phyloP scores from a whole-genome alignment of 2,888 invertebrate species.

The Acrobasis consociella region DNA sequence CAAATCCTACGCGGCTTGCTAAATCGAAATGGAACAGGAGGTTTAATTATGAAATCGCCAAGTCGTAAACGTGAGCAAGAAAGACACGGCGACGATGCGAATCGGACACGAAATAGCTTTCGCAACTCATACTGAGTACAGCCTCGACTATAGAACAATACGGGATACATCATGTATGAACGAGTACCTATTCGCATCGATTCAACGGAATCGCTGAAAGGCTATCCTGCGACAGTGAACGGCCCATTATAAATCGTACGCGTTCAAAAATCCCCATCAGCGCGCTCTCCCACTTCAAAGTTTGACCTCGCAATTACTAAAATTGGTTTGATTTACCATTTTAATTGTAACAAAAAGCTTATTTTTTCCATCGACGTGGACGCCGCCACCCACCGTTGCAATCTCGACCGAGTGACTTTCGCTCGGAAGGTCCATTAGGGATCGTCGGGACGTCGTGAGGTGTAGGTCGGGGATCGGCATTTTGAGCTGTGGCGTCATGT shows the following conservation, averaged over 20 bases:
- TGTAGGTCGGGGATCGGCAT: constrained; percentile 55
- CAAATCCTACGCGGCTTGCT: constrained; percentile 9
- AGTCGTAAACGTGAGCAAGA: constrained; percentile 17
- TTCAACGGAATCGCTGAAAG: constrained; percentile 12
- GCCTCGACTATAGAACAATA: constrained; percentile 9
- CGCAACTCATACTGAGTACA: constrained; percentile 13
- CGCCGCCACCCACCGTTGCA: constrained; percentile 65
- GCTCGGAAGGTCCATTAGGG: constrained; percentile 75
- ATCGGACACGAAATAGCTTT: constrained; percentile 23
- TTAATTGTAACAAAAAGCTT: constrained; percentile 83
- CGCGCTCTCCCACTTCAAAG: constrained; percentile 70
- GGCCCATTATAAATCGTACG: constrained; percentile 67
- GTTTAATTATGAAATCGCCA: constrained; percentile 23
- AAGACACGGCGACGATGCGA: constrained; percentile 10
- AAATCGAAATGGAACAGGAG: constrained; percentile 18
- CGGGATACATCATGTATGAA: constrained; percentile 1
- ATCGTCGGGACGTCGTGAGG: constrained; percentile 59
- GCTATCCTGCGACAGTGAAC: constrained; percentile 27
- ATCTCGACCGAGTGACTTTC: constrained; percentile 81
- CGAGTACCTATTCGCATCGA: not conserved
- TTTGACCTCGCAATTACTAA: constrained; percentile 81
- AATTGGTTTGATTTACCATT: constrained; percentile 83
- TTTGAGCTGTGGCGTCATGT: constrained; percentile 76
- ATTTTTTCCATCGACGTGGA: constrained; percentile 72
- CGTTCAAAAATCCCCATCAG: constrained; percentile 61